phyloP scores from a whole-genome alignment of 2,113 vertebrate species.

The Paralichthys olivaceus region DNA sequence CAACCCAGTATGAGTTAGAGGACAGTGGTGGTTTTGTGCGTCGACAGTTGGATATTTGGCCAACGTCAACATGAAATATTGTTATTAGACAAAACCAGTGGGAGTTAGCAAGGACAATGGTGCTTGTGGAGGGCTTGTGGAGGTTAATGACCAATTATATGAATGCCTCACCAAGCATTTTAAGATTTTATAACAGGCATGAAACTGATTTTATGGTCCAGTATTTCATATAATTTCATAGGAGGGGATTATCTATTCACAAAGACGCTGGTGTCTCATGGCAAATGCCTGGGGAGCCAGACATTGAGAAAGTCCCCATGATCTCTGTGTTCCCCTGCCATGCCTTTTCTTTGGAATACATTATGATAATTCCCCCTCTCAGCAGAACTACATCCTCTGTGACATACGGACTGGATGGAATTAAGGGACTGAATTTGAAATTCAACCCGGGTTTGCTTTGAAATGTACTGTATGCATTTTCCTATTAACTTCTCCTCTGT shows the following conservation, averaged over 20 bases:
- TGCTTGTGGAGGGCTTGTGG: conserved; percentile 70
- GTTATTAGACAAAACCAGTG: conserved; percentile 70
- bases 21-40: conserved; percentile 38
- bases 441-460: conserved; percentile 31
- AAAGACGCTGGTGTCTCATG: conserved; percentile 67
- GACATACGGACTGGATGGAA: conserved; percentile 41
- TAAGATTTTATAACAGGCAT: conserved; percentile 80
- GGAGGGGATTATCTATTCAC: conserved; percentile 76
- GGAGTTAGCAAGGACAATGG: conserved; percentile 76
- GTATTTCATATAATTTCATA: conserved; percentile 79
- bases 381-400: conserved; percentile 43
- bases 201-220: conserved; percentile 81
- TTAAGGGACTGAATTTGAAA: conserved; percentile 51
- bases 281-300: conserved; percentile 58
- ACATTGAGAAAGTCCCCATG: conserved; percentile 62
- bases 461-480: conserved; percentile 35
- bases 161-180: conserved; percentile 80
- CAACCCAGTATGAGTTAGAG: neutral
- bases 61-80: conserved; percentile 70
- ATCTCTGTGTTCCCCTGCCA: conserved; percentile 57
- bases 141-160: conserved; percentile 84
- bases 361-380: conserved; percentile 70
- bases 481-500: conserved; percentile 15
- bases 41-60: conserved; percentile 51
- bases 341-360: conserved; percentile 65